Conservation (phyloP, 2,888 invertebrate genomes). For the Calameuta filiformis region DNA sequence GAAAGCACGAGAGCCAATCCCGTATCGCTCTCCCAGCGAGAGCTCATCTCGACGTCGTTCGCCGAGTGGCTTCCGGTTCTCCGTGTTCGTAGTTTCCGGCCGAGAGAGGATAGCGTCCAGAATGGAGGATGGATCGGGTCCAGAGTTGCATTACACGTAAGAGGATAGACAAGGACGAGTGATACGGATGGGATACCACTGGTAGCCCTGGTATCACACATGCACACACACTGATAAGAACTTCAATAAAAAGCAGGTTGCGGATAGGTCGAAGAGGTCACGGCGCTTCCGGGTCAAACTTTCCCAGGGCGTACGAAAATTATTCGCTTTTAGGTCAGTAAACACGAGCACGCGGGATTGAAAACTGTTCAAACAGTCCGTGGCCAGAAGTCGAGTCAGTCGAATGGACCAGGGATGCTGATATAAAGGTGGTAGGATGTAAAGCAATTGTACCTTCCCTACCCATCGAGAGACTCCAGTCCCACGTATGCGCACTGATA, state of each 20-base stretch:
- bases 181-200: not conserved
- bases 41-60: not conserved
- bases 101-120: not conserved
- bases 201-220: not conserved
- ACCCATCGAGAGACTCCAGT: not conserved
- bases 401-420: not conserved
- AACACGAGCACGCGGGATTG: constrained; percentile 15
- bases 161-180: not conserved
- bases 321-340: constrained; percentile 34
- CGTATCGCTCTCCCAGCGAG: not conserved
- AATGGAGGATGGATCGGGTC: not conserved
- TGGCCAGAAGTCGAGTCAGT: not conserved
- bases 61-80: not conserved
- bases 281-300: not conserved
- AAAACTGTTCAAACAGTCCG: constrained; percentile 6
- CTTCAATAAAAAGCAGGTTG: not conserved
- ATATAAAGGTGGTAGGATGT: not conserved
- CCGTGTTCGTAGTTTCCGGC: not conserved
- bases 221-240: not conserved
- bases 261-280: not conserved
- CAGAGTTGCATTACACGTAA: not conserved
- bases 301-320: constrained; percentile 23
- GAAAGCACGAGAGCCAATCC: not conserved
- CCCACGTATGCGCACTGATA: not conserved
- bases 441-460: not conserved